Evolutionary conservation across 1,140 invertebrate genomes (phyloP).

Genomic region (Plectrocnemia conspersa): DNA sequence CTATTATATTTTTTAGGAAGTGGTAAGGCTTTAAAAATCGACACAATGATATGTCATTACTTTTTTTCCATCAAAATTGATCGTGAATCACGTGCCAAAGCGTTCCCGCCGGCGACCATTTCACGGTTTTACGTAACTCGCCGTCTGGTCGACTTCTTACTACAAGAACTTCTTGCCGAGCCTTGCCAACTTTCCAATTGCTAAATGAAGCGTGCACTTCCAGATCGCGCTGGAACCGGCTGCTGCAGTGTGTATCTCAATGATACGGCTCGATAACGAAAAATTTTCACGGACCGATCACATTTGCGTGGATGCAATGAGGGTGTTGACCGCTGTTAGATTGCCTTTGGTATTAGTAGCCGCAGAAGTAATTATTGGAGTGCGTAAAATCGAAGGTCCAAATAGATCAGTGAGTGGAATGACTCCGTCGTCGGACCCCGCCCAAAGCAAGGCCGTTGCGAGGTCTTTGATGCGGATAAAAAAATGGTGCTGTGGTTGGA

Average conservation of each 20-base stretch:
- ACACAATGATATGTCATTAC: no score
- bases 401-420: constrained; percentile 3
- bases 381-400: not conserved
- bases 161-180: constrained; percentile 9
- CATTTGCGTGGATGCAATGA: no score
- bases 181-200: constrained; percentile 32
- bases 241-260: no score
- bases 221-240: constrained; percentile 23
- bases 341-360: no score
- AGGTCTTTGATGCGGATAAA: constrained; percentile 2
- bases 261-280: no score
- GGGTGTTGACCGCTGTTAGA: no score
- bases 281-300: no score
- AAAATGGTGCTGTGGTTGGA: not conserved
- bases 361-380: not conserved
- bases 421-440: constrained; percentile 12
- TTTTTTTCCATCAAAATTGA: not conserved
- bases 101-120: constrained; percentile 2
- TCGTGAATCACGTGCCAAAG: constrained; percentile 11
- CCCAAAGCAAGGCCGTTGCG: constrained; percentile 17
- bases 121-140: constrained; percentile 14
- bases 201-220: constrained; percentile 33
- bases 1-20: no score
- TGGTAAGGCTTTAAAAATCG: no score
- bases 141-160: not conserved